These are phyloP conservation scores for Tychaedon coryphoeus DNA, from an alignment of 2,113 vertebrate species.

Conservation along the genomic window DNA sequence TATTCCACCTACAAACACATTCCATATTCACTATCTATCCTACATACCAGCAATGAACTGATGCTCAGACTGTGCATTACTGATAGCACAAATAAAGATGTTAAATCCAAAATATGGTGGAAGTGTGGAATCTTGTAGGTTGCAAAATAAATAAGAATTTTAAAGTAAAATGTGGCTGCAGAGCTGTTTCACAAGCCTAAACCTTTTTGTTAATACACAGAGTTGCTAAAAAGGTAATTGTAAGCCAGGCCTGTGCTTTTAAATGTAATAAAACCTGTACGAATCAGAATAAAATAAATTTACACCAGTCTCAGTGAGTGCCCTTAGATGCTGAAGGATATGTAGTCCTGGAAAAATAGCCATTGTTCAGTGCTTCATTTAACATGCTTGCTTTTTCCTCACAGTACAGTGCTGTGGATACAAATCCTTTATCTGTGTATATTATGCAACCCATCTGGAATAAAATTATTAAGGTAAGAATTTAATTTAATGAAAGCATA, in stretches of 20 bases:
- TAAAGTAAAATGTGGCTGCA: background rate
- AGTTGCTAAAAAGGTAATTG: background rate
- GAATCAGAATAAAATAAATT: background rate
- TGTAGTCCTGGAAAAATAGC: background rate
- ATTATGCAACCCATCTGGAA: slow-evolving; percentile 74
- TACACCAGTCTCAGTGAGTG: background rate
- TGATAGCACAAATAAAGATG: background rate
- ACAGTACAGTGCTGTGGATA: slow-evolving; percentile 75
- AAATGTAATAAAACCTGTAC: background rate
- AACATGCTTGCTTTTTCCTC: background rate
- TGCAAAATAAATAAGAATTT: background rate
- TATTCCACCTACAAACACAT: background rate
- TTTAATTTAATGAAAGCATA: background rate
- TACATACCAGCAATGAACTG: background rate
- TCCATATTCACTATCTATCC: background rate
- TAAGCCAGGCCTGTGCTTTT: background rate
- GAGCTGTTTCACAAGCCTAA: background rate
- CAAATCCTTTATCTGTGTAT: slow-evolving; percentile 71
- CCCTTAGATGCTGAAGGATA: background rate
- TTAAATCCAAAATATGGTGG: background rate
- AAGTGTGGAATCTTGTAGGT: background rate
- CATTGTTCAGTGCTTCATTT: background rate
- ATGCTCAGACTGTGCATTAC: background rate
- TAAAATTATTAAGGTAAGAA: slow-evolving; percentile 69
- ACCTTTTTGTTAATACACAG: background rate